Conservation (phyloP, 2,797 vertebrate species). For the Eospalax fontanierii region DNA sequence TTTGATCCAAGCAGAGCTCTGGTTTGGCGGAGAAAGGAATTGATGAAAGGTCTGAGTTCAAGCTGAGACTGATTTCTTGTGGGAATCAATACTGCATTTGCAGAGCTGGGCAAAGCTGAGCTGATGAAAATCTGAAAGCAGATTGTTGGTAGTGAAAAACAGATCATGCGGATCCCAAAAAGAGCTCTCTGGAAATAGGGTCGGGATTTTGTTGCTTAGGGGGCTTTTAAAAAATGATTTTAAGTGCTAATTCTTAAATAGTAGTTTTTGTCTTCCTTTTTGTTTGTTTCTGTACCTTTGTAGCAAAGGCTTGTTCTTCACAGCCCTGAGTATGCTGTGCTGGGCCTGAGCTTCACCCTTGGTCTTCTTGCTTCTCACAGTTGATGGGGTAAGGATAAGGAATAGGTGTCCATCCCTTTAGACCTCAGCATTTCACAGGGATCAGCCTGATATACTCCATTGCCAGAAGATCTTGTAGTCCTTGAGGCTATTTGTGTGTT, state of each 20-base stretch:
- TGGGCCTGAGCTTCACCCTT: neutral
- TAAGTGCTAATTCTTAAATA: neutral
- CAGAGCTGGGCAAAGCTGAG: conserved; percentile 29
- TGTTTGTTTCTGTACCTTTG: neutral
- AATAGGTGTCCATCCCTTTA: neutral
- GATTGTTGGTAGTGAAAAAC: neutral
- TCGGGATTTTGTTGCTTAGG: conserved; percentile 5
- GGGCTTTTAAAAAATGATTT: conserved; percentile 8
- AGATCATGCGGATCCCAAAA: neutral
- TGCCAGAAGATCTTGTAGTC: neutral
- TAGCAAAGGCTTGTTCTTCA: neutral
- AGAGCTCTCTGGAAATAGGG: neutral
- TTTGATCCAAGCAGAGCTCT: conserved; percentile 34
- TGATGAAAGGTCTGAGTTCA: conserved; percentile 47
- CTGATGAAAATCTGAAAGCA: neutral
- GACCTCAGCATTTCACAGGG: neutral
- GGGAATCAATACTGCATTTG: conserved; percentile 45
- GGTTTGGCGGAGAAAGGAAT: neutral
- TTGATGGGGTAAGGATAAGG: neutral
- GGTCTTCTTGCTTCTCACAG: neutral
- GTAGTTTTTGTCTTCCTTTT: neutral
- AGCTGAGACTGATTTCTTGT: conserved; percentile 51
- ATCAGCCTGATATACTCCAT: neutral
- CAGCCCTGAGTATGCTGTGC: too few species aligned
- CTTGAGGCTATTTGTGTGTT: neutral